These are phyloP conservation scores for Odocoileus virginianus DNA, from an alignment of 2,113 vertebrate species.

Conservation along the genomic window DNA sequence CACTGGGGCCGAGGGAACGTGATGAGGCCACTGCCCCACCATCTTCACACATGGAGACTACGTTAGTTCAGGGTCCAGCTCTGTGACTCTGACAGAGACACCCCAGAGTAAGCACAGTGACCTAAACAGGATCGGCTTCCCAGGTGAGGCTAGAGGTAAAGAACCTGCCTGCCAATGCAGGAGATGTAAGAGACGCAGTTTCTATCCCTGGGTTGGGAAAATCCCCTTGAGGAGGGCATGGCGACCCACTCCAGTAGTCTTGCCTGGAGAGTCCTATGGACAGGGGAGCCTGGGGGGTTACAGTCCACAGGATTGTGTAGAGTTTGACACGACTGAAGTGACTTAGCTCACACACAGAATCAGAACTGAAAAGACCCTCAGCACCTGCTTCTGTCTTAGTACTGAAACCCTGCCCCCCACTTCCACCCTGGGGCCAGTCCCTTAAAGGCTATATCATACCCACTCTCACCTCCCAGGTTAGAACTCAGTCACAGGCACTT, in stretches of 20 bases:
- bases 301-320: not conserved
- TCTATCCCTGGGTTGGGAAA: not conserved
- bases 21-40: fast-evolving
- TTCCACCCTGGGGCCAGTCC: not conserved
- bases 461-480: not conserved
- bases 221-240: not conserved
- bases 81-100: not conserved
- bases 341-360: not conserved
- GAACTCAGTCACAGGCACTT: not conserved
- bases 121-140: not conserved
- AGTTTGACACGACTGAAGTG: not conserved
- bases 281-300: not conserved
- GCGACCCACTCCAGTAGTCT: not conserved
- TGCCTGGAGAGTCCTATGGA: not conserved
- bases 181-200: not conserved
- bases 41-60: not conserved
- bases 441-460: not conserved
- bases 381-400: not conserved
- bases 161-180: not conserved
- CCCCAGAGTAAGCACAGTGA: not conserved
- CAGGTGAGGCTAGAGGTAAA: not conserved
- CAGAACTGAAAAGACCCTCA: not conserved
- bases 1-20: not conserved
- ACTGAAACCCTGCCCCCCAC: fast-evolving
- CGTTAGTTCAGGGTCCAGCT: not conserved